Conservation (phyloP, 2,888 invertebrate species). For the Synanthedon vespiformis region DNA sequence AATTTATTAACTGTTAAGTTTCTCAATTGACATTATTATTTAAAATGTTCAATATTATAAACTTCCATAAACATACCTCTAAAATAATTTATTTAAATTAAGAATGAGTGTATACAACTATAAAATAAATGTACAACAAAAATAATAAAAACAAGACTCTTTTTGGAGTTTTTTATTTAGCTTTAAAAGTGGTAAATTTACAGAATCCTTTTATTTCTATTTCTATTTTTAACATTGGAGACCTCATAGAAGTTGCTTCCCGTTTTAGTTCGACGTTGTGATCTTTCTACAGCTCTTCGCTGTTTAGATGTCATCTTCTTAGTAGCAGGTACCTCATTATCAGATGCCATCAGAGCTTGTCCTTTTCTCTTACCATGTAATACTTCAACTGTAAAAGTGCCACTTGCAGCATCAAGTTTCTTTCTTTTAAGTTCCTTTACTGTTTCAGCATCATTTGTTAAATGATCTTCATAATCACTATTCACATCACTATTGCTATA, state of each 20-base stretch:
- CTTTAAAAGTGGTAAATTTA: slow-evolving; percentile 4
- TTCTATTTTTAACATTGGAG: slow-evolving; percentile 89
- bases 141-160: too few relatives aligned
- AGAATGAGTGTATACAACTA: not conserved
- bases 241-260: slow-evolving; percentile 92
- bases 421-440: slow-evolving; percentile 56
- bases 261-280: slow-evolving; percentile 81
- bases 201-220: slow-evolving; percentile 72
- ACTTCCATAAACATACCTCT: not conserved
- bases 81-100: not conserved
- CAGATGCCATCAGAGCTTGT: slow-evolving; percentile 34
- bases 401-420: slow-evolving; percentile 64
- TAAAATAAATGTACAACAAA: too few relatives aligned
- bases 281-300: slow-evolving; percentile 79
- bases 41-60: not conserved
- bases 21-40: not conserved
- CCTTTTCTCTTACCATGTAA: slow-evolving; percentile 27
- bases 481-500: slow-evolving; percentile 76
- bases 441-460: slow-evolving; percentile 55
- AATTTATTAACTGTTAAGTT: not conserved
- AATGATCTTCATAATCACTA: slow-evolving; percentile 63
- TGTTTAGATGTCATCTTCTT: slow-evolving; percentile 82
- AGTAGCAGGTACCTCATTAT: slow-evolving; percentile 15
- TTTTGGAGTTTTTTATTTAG: too few relatives aligned
- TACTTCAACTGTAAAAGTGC: slow-evolving; percentile 67